Conservation (phyloP, 1,140 invertebrate genomes). For the Drosophila paulistorum region DNA sequence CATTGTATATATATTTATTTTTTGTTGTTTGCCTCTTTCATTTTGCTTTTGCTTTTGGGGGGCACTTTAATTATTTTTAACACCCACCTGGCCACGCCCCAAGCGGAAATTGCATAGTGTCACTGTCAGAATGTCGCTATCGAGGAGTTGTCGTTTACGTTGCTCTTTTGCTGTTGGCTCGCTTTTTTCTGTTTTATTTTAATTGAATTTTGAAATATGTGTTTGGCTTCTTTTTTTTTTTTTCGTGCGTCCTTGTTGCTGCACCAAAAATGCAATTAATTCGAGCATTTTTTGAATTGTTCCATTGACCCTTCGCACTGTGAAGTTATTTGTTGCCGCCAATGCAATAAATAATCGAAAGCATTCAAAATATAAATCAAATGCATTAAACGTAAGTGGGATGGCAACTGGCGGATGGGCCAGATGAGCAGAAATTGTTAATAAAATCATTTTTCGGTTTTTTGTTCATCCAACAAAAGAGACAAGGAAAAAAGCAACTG, state of each 20-base stretch:
- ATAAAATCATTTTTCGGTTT: conserved; percentile 55
- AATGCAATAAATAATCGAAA: conserved; percentile 59
- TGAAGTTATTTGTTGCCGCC: conserved; percentile 48
- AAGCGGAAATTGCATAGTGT: conserved; percentile 74
- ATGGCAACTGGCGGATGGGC: neutral
- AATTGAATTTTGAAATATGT: conserved; percentile 81
- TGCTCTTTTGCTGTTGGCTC: conserved; percentile 11
- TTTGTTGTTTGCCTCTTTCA: neutral
- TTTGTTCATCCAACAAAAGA: conserved; percentile 11
- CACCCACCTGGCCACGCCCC: conserved; percentile 71
- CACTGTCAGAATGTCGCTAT: conserved; percentile 43
- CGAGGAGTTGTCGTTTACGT: conserved; percentile 9
- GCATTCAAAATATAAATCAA: conserved; percentile 66
- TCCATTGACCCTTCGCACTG: conserved; percentile 38
- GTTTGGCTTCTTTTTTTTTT: conserved; percentile 34
- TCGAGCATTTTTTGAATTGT: conserved; percentile 73
- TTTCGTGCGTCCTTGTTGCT: conserved; percentile 6
- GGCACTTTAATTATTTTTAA: conserved; percentile 74
- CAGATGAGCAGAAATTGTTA: conserved; percentile 42
- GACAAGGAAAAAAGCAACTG: neutral
- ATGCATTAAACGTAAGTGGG: conserved; percentile 42
- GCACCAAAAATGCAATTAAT: conserved; percentile 73
- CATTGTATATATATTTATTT: conserved; percentile 45
- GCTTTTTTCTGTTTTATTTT: conserved; percentile 72
- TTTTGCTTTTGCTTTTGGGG: conserved; percentile 9